Evolutionary conservation across 2,888 invertebrate species (phyloP), one percentile per base, ranked within the genome.

Genomic region (Marronus borbonicus): DNA sequence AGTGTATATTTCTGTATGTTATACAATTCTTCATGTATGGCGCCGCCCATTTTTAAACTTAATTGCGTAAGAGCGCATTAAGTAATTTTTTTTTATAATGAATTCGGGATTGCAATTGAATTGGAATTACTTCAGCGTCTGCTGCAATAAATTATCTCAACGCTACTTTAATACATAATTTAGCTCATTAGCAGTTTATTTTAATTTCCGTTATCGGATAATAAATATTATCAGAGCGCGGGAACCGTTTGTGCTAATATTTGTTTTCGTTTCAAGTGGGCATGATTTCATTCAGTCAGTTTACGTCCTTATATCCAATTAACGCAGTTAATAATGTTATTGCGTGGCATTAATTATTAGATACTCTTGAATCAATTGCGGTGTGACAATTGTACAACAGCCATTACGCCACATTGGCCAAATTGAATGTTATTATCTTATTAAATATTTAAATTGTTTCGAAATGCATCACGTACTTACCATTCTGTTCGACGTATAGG

Each of bases 361-460:
- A 52, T 69, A 52, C 52, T 69, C 69, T 24, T 49, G 31, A 52
- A 69, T 52, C 65, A 65, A 65, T 65, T 36, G 65, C 44, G 44
- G 65, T 44, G 44, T 24, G 60, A 60, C 60, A 60, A 60, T 60
- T 60, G 60, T n/a, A 66, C 66, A 64, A 8, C 28, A 1, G 44
- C 44, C 28, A 66, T 66, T 66, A 52, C 31, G 14, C 3, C 69
- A 31, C 31, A 69, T 69, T 52, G 69, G 12, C 69, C 31, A 69
- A 69, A 69, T 69, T 69, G 69, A 52, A 28, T 50, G 52, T 31
- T 12, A 69, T 69, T 69, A 69, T 69, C 69, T 52, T 52, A 52
- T 69, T 69, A 69, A 52, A 69, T 69, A 69, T 52, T 69, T 69
- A 69, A 69, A 69, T 24, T 69, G 69, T 69, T 50, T 69, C 52